A percentile compares a stretch with the other conserved stretches of the same genome.
phyloP scores from a whole-genome alignment of 2,888 invertebrate species.

The Meganola albula region DNA sequence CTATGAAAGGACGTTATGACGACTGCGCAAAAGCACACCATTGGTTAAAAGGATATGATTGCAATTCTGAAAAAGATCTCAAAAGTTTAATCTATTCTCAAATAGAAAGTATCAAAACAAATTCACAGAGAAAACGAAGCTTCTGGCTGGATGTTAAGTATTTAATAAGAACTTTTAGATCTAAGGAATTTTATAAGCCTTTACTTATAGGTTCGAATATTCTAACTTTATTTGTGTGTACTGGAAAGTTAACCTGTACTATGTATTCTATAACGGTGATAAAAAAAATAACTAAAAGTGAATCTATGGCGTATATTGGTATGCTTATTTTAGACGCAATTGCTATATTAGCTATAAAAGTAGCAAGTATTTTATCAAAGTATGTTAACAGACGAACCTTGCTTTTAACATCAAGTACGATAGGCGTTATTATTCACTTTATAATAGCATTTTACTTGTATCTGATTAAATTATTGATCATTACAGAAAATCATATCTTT shows the following conservation, averaged over 20 bases:
- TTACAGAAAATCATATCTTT: constrained; percentile 27
- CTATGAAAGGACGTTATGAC: constrained; percentile 33
- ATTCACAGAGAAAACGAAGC: constrained; percentile 10
- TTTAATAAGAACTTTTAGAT: constrained; percentile 14
- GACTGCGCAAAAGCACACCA: constrained; percentile 31
- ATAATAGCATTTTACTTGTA: constrained; percentile 36
- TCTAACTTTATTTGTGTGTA: constrained; percentile 17
- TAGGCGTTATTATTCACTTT: constrained; percentile 31
- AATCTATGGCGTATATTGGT: constrained; percentile 27
- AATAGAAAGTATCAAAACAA: constrained; percentile 19
- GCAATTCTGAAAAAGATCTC: constrained; percentile 28
- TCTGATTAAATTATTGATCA: constrained; percentile 25
- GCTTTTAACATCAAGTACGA: constrained; percentile 20
- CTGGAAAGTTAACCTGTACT: constrained; percentile 12
- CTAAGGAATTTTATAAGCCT: constrained; percentile 26
- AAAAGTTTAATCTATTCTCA: constrained; percentile 26
- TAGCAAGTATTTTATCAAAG: constrained; percentile 31
- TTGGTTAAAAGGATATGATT: constrained; percentile 32
- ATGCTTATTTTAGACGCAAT: constrained; percentile 37
- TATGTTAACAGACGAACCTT: constrained; percentile 30
- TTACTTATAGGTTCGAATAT: constrained; percentile 17
- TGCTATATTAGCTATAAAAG: constrained; percentile 32
- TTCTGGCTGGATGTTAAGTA: constrained; percentile 11
- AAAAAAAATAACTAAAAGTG: constrained; percentile 25
- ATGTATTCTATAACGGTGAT: constrained; percentile 19